Evolutionary conservation across 2,113 vertebrate genomes (phyloP).

Genomic region (Mirounga angustirostris): DNA sequence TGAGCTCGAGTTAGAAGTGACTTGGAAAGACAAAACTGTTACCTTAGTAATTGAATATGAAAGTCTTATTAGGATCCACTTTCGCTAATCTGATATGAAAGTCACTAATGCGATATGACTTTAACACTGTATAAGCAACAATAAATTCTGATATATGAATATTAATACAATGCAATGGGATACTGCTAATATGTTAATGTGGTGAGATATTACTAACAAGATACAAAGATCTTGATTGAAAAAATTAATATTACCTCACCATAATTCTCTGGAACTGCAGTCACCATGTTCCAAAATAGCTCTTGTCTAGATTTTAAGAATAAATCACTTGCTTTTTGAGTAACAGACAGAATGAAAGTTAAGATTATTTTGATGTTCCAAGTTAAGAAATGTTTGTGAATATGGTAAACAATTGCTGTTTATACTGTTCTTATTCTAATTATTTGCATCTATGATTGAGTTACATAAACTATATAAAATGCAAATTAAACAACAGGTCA

Average conservation of each 20-base stretch:
- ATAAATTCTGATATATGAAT: conserved; percentile 88
- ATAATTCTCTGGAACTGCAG: conserved; percentile 75
- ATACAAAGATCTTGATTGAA: conserved; percentile 80
- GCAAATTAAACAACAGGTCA: background rate
- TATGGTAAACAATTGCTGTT: background rate
- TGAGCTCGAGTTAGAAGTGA: conserved; percentile 81
- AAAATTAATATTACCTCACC: conserved; percentile 76
- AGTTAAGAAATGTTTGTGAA: conserved; percentile 16
- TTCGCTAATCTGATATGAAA: conserved; percentile 89
- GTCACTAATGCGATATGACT: conserved; percentile 88
- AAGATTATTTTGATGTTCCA: background rate
- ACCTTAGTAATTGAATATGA: conserved; percentile 88
- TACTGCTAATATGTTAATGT: conserved; percentile 86
- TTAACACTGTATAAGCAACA: conserved; percentile 87
- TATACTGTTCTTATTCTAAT: background rate
- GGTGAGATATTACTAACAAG: conserved; percentile 86
- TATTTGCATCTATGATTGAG: background rate
- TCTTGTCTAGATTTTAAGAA: conserved; percentile 34
- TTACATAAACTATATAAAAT: conserved; percentile 22
- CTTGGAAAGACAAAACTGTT: conserved; percentile 87
- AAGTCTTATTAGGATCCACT: conserved; percentile 88
- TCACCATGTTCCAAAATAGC: conserved; percentile 65
- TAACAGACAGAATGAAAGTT: background rate
- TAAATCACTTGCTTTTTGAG: conserved; percentile 1
- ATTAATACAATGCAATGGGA: conserved; percentile 87